phyloP scores from a whole-genome alignment of 2,113 vertebrate species.

The Euleptes europaea region DNA sequence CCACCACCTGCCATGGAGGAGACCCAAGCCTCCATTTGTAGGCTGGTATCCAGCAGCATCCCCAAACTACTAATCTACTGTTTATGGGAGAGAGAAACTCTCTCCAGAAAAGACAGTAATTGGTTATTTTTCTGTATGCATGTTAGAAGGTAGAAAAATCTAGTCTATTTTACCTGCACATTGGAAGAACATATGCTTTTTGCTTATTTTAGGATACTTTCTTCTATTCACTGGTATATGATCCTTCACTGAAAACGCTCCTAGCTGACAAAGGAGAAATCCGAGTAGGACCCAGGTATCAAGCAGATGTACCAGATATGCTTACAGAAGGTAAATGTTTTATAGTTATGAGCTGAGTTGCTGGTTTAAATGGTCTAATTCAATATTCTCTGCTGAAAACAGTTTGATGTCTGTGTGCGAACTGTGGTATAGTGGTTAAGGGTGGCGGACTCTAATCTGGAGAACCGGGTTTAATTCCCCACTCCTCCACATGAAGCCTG shows the following conservation, averaged over 20 bases:
- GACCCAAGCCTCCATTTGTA: no score
- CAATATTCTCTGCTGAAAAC: background rate
- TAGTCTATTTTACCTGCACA: background rate
- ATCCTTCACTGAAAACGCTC: slow-evolving; percentile 95
- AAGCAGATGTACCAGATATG: slow-evolving; percentile 97
- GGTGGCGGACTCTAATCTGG: no score
- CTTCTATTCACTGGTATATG: slow-evolving; percentile 97
- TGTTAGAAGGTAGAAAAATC: background rate
- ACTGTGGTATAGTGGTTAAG: no score
- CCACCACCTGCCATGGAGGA: no score
- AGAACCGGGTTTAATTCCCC: no score
- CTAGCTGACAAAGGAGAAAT: slow-evolving; percentile 98
- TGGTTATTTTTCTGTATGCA: background rate
- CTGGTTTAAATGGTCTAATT: background rate
- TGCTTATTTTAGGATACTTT: slow-evolving; percentile 85
- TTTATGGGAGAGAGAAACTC: no score
- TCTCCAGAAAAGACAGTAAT: background rate
- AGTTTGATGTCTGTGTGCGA: background rate
- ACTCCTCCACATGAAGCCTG: no score
- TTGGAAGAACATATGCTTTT: background rate
- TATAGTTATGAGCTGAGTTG: background rate
- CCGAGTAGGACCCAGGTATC: slow-evolving; percentile 94
- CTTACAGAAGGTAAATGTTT: slow-evolving; percentile 86
- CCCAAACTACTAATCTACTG: no score
- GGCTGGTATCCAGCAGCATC: no score